phyloP scores from a whole-genome alignment of 2,113 vertebrate species.

The Melanotaenia duboulayi region DNA sequence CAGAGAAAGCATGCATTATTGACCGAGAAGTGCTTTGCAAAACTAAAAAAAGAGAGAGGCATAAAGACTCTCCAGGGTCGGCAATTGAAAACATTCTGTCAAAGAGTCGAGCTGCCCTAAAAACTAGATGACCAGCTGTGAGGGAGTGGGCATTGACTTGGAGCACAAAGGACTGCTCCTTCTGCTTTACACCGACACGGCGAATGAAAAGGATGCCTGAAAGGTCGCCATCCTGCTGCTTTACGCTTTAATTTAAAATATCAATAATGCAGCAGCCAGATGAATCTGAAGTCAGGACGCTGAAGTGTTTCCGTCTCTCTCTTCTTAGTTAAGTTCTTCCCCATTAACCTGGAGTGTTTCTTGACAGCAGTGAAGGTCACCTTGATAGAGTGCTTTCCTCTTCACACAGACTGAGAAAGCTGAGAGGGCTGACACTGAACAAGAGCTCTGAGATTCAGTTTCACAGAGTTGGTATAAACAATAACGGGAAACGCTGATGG shows the following conservation, averaged over 20 bases:
- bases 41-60: conserved; percentile 35
- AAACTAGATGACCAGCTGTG: conserved; percentile 58
- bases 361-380: conserved; percentile 10
- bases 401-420: background rate
- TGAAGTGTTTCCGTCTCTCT: background rate
- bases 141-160: conserved; percentile 20
- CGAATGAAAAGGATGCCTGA: conserved; percentile 28
- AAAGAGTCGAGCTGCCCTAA: conserved; percentile 38
- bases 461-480: background rate
- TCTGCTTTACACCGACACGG: background rate
- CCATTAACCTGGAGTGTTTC: conserved; percentile 5
- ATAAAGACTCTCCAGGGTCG: conserved; percentile 38
- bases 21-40: conserved; percentile 48
- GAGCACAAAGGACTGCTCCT: conserved; percentile 42
- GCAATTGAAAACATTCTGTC: conserved; percentile 47
- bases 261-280: conserved; percentile 37
- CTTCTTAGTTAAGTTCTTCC: background rate
- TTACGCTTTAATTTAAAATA: conserved; percentile 35
- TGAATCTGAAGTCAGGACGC: conserved; percentile 6
- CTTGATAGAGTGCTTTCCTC: conserved; percentile 4
- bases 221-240: conserved; percentile 60
- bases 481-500: background rate
- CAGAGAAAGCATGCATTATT: conserved; percentile 58
- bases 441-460: background rate
- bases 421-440: conserved; percentile 11